Evolutionary conservation across 2,888 invertebrate genomes (phyloP), one percentile per base, ranked within the genome.

Genomic region (Phaedon cochleariae): DNA sequence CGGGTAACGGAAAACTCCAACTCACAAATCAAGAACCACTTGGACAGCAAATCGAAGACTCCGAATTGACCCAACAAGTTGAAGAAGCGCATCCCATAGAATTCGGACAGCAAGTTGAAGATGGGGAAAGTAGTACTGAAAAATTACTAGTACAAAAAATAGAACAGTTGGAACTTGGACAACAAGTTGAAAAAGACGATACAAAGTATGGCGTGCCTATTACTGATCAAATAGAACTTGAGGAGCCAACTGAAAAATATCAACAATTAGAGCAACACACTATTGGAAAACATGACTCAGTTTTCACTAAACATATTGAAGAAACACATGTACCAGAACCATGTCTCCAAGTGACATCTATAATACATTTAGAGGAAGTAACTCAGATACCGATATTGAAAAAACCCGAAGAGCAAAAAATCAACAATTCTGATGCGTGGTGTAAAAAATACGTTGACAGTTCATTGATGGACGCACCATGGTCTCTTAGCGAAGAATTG

Each of bases 281-380:
- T n/a, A n/a, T n/a, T n/a, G n/a, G n/a, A n/a, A n/a, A n/a, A n/a
- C n/a, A 46, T 58, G 59, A 59, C 53, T 22, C 22, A 67, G 64
- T 66, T 46, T 55, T 64, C 29, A 68, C 57, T 34, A 73, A 75
- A 65, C 67, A 79, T 67, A 34, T 62, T 41, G 62, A 62, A 41
- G 29, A 51, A 2, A 34, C 6, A 26, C 6, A 3, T 26, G 26
- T 5, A 26, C 26, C 26, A 26, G n/a, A n/a, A n/a, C n/a, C n/a
- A n/a, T n/a, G n/a, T n/a, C n/a, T n/a, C n/a, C n/a, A n/a, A n/a
- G n/a, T n/a, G n/a, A n/a, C n/a, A n/a, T n/a, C n/a, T n/a, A n/a
- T n/a, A n/a, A n/a, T n/a, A n/a, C n/a, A n/a, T n/a, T n/a, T n/a
- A n/a, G n/a, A n/a, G n/a, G n/a, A n/a, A n/a, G n/a, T n/a, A n/a